Conservation (phyloP, 2,797 vertebrate species). For the Pipistrellus nathusii region DNA sequence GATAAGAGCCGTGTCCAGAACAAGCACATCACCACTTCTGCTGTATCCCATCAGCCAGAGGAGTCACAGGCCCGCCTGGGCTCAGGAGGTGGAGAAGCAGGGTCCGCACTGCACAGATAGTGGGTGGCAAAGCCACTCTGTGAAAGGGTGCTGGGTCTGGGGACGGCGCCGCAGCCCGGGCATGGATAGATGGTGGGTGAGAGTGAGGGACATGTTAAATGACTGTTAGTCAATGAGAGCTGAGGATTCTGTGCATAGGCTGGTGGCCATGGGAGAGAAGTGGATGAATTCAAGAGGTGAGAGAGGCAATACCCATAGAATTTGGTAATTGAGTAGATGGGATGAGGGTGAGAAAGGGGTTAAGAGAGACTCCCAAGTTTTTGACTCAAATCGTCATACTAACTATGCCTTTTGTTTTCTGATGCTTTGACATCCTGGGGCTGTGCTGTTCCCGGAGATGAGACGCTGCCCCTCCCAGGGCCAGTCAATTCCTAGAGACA, state of each 20-base stretch:
- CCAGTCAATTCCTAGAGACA: neutral
- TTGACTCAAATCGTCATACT: neutral
- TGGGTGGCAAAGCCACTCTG: neutral
- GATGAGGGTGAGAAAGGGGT: neutral
- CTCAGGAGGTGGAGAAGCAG: neutral
- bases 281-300: accelerated
- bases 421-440: neutral
- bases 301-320: neutral
- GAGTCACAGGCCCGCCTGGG: neutral
- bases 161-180: accelerated
- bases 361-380: neutral
- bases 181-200: accelerated
- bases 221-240: neutral
- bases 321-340: neutral
- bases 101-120: too few relatives aligned
- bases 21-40: too few relatives aligned
- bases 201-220: neutral
- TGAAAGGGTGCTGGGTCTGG: accelerated
- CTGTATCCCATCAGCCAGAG: neutral
- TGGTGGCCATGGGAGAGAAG: neutral
- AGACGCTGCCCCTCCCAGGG: neutral
- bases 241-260: neutral
- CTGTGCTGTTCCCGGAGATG: neutral
- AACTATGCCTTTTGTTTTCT: neutral
- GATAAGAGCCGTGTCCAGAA: neutral